These are phyloP conservation scores for Empidonax traillii DNA, from an alignment of 2,113 vertebrate genomes.

Conservation along the genomic window DNA sequence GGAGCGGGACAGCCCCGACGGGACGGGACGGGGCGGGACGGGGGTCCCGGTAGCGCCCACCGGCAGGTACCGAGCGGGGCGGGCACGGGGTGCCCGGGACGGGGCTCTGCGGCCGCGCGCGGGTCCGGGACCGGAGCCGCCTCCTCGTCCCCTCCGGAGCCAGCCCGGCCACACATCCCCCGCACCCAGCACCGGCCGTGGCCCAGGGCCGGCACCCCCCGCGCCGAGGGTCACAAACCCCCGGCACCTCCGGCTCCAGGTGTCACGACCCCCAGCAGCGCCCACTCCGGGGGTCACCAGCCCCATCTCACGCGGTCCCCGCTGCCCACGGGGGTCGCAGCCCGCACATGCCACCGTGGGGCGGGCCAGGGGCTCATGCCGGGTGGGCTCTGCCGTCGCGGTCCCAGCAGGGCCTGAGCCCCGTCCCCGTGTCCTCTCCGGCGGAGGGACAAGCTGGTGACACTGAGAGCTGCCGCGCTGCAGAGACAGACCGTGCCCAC, in stretches of 20 bases:
- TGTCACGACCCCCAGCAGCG: neutral
- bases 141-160: neutral
- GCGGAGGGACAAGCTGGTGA: neutral
- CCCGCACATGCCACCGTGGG: no score
- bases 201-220: neutral
- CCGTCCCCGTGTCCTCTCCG: neutral
- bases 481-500: neutral
- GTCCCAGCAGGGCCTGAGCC: no score
- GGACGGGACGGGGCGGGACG: no score
- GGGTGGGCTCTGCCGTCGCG: neutral
- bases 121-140: neutral
- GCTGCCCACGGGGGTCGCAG: neutral
- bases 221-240: neutral
- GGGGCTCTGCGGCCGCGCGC: neutral
- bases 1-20: neutral
- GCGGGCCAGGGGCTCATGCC: fast-evolving
- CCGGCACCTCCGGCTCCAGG: neutral
- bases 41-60: neutral
- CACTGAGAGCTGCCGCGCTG: neutral
- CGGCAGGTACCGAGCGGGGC: neutral
- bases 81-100: neutral
- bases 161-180: neutral
- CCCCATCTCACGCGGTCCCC: neutral
- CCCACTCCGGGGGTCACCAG: neutral
- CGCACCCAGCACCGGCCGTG: neutral